Base-by-base conservation (phyloP, 2,113 vertebrate species). In the Leptocoma aspasia region DNA sequence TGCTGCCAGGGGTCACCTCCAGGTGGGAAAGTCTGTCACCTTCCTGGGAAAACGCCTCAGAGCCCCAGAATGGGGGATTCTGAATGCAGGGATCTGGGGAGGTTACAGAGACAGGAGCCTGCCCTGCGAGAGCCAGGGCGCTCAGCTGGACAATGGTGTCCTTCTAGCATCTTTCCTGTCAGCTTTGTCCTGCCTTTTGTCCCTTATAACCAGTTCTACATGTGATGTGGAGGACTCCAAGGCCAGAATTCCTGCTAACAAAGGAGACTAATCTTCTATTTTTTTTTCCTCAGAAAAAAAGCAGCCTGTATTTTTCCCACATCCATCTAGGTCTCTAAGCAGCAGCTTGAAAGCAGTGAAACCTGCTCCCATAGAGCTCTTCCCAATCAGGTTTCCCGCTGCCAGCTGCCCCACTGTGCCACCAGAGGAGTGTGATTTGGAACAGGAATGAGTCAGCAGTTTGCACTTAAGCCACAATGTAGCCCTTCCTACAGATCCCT, bases 401-500 rank as follows among this genome's bases (percentile, higher is more conserved):
- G 59, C 54, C 11, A 24, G 50, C 35, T 14, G 1, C 30, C 42
- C 44, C 3, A 1, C 72, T 84, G 37, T 94, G 65, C 81, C 78
- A 92, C 84, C 16, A 15, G 41, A 78, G 64, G 26, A 70, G 56
- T 0, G 0, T 59, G 83, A 87, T 60, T 45, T 92, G 57, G 63
- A 94, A 91, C 41, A 52, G 28, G 49, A 82, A 85, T 96, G 96
- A 97, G 64, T 94, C 94, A 96, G 96, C 96, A 95, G 50, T 86
- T 93, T 89, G 82, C 22, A 59, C 52, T 49, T 7, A 42, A 68
- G 49, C 18, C n/a, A 42, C 0, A 1, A 71, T n/a, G 31, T 49
- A 76, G 65, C 83, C 47, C 47, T 73, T 54, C 76, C 77, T 82
- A 66, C 86, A 83, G 49, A 92, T 72, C 64, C 42, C 63, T 86